phyloP scores from a whole-genome alignment of 2,797 vertebrate genomes.

The Spondyliosoma cantharus region DNA sequence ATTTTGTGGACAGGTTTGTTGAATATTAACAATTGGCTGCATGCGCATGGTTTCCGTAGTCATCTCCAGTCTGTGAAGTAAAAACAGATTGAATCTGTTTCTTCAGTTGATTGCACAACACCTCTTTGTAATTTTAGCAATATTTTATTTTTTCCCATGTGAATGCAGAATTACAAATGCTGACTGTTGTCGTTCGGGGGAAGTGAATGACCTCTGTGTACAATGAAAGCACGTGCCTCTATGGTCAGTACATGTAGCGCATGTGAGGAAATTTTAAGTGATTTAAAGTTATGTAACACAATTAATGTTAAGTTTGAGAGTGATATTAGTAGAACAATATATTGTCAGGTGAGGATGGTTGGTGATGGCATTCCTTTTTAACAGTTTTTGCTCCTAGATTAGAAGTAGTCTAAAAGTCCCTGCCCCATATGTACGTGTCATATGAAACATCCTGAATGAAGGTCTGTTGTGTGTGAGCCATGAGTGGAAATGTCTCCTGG shows the following conservation, averaged over 20 bases:
- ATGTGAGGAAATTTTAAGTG: neutral
- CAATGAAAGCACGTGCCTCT: neutral
- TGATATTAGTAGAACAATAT: neutral
- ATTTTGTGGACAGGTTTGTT: neutral
- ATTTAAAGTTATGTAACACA: neutral
- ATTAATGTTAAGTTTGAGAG: neutral
- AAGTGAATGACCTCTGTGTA: neutral
- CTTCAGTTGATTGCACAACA: neutral
- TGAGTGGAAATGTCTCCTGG: slow-evolving; percentile 55
- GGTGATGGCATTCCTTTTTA: neutral
- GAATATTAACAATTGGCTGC: neutral
- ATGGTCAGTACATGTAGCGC: neutral
- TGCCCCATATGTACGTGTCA: slow-evolving; percentile 1
- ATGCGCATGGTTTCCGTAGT: neutral
- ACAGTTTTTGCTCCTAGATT: neutral
- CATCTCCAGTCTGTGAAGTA: neutral
- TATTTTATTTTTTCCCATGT: neutral
- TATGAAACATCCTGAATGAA: slow-evolving; percentile 48
- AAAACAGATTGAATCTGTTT: neutral
- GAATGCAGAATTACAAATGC: neutral
- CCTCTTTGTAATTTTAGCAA: neutral
- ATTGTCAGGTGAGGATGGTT: neutral
- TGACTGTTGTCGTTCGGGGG: neutral
- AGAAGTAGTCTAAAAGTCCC: slow-evolving; percentile 18
- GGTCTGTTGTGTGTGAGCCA: slow-evolving; percentile 28